Base-by-base conservation (phyloP, 1,140 invertebrate species). In the Philopotamus ludificatus region DNA sequence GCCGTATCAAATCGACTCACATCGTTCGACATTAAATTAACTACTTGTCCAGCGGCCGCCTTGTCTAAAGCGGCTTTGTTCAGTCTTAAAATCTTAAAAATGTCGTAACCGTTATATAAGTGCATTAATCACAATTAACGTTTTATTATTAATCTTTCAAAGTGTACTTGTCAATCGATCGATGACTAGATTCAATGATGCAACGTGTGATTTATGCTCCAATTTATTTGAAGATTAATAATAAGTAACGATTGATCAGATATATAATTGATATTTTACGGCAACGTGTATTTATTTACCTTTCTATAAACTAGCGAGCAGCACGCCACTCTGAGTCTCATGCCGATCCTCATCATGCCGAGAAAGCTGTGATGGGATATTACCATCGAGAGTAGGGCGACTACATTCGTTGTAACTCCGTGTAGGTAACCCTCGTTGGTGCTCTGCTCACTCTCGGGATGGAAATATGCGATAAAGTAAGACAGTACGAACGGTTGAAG, bases 21-120 rank as follows among this genome's bases (percentile, higher is more conserved):
- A 70, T 94, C 92, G 73, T 94, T 95, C 0, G 92, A 92, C 76
- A 94, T 83, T 1, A 94, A 76, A 79, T 95, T 95, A 0, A 94
- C 90, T 42, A 93, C 87, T 78, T 94, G 92, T 0, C 93, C 92
- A 1, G 88, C 78, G 7, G 91, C 92, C 1, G 90, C 92, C 72
- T 89, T 82, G 12, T 82, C 84, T 49, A 92, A 68, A 0, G 89
- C 84, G 1, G 80, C 81, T 59, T 79, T 77, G 64, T 84, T 84
- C 0, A 88, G 71, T 71, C 76, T 82, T 55, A 86, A 72, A 9
- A 82, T 79, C 82, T 84, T 70, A 63, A 77, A 74, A n/a, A n/a
- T n/a, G n/a, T n/a, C n/a, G n/a, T n/a, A n/a, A n/a, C n/a, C n/a
- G n/a, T n/a, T n/a, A n/a, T n/a, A n/a, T n/a, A n/a, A n/a, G n/a